Percentiles rank a stretch among this genome's conserved stretches.
Evolutionary conservation across 2,113 vertebrate species (phyloP).

Genomic region (Microcebus jonahi): DNA sequence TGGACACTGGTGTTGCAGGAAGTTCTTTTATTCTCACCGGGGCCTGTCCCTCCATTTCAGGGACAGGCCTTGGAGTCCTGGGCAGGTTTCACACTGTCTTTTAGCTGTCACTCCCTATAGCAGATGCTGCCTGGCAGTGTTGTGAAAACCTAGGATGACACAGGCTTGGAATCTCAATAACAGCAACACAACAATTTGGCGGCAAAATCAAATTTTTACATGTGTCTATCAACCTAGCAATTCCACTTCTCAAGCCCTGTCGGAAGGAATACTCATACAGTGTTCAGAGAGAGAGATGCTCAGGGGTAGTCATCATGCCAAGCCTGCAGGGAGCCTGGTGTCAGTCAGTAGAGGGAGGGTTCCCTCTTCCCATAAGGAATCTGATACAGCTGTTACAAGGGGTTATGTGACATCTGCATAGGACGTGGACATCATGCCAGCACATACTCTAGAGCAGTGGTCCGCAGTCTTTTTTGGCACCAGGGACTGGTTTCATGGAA

Average conservation of each 20-base stretch:
- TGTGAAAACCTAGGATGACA: background rate
- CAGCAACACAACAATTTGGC: background rate
- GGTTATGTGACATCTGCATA: accelerated
- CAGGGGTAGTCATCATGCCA: accelerated
- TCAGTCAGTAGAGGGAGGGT: background rate
- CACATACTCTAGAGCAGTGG: background rate
- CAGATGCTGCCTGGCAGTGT: background rate
- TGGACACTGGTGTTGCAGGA: accelerated
- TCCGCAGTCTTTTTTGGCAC: too few species aligned
- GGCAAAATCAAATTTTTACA: accelerated
- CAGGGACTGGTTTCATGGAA: too few species aligned
- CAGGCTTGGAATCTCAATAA: background rate
- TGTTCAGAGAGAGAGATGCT: background rate
- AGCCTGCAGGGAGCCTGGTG: background rate
- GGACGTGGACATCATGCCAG: too few species aligned
- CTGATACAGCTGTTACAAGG: accelerated
- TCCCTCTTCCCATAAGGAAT: too few species aligned
- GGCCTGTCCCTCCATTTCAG: background rate
- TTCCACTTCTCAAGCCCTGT: background rate
- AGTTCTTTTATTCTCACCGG: background rate
- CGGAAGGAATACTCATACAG: background rate
- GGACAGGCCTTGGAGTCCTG: background rate
- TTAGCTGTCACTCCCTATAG: background rate
- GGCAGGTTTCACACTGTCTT: background rate
- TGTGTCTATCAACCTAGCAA: too few species aligned